phyloP scores from a whole-genome alignment of 2,797 vertebrate species.

The Catharus ustulatus region DNA sequence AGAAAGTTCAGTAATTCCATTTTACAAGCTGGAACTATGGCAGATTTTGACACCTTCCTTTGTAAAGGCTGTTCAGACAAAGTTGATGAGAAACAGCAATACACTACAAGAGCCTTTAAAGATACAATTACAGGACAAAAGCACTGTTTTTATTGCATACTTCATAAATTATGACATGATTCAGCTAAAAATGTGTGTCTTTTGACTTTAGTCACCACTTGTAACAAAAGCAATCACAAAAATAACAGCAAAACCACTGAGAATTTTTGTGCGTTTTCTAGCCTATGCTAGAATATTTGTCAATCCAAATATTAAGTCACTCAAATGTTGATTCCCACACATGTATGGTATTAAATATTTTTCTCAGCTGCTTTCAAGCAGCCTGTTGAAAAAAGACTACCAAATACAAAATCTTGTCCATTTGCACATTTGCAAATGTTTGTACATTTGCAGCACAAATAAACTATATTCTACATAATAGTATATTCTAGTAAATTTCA shows the following conservation, averaged over 20 bases:
- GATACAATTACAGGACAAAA: background rate
- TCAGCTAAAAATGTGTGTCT: background rate
- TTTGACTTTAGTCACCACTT: background rate
- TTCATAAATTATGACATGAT: background rate
- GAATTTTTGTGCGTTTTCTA: background rate
- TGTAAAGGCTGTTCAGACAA: background rate
- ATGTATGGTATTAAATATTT: background rate
- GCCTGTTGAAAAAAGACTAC: background rate
- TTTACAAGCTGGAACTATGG: background rate
- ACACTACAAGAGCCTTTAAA: background rate
- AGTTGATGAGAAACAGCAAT: background rate
- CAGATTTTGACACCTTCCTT: background rate
- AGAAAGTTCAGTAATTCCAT: background rate
- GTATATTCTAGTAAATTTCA: background rate
- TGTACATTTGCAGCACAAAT: background rate
- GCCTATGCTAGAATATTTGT: fast-evolving
- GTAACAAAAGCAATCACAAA: background rate
- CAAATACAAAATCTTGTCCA: background rate
- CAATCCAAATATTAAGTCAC: background rate
- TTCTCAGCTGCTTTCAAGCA: background rate
- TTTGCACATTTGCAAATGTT: background rate
- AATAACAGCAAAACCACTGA: background rate
- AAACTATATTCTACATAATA: background rate
- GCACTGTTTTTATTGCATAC: background rate
- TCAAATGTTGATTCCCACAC: background rate